Evolutionary conservation across 2,888 invertebrate species (phyloP).

Genomic region (Gymnocheta viridis): DNA sequence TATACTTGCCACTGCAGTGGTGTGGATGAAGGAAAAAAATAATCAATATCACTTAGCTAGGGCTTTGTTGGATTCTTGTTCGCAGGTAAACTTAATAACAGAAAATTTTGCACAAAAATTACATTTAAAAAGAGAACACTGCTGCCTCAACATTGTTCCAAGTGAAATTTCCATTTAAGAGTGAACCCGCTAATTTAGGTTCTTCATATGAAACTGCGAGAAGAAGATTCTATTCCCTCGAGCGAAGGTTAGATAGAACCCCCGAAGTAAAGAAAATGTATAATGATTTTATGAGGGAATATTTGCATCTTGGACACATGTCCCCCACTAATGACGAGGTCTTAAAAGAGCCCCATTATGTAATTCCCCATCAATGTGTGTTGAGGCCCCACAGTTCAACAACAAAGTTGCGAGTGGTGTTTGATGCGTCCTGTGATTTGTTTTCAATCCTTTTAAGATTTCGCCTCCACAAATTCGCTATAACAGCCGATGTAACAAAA

Average conservation of each 20-base stretch:
- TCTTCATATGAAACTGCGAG: slow-evolving; percentile 60
- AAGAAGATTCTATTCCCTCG: slow-evolving; percentile 57
- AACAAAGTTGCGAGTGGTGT: slow-evolving; percentile 62
- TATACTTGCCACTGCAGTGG: slow-evolving; percentile 34
- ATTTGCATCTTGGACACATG: slow-evolving; percentile 54
- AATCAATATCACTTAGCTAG: background rate
- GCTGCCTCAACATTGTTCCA: slow-evolving; percentile 11
- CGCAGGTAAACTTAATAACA: slow-evolving; percentile 22
- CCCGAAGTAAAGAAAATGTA: slow-evolving; percentile 39
- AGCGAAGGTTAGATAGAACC: slow-evolving; percentile 50
- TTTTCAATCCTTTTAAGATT: slow-evolving; percentile 26
- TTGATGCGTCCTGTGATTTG: too few relatives aligned
- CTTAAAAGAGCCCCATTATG: slow-evolving; percentile 40
- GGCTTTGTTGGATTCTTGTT: slow-evolving; percentile 19
- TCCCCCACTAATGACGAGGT: slow-evolving; percentile 14
- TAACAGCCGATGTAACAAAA: slow-evolving; percentile 47
- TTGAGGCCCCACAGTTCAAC: slow-evolving; percentile 55
- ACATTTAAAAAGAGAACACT: background rate
- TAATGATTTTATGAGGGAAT: slow-evolving; percentile 62
- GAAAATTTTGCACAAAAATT: slow-evolving; percentile 23
- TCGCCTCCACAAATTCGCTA: slow-evolving; percentile 16
- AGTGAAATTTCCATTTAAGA: slow-evolving; percentile 61
- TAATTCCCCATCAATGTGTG: slow-evolving; percentile 64
- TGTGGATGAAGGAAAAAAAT: background rate
- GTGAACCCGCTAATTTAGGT: slow-evolving; percentile 27